These are phyloP conservation scores for Neuroterus valhalla DNA, from an alignment of 1,140 invertebrate genomes.

Conservation along the genomic window DNA sequence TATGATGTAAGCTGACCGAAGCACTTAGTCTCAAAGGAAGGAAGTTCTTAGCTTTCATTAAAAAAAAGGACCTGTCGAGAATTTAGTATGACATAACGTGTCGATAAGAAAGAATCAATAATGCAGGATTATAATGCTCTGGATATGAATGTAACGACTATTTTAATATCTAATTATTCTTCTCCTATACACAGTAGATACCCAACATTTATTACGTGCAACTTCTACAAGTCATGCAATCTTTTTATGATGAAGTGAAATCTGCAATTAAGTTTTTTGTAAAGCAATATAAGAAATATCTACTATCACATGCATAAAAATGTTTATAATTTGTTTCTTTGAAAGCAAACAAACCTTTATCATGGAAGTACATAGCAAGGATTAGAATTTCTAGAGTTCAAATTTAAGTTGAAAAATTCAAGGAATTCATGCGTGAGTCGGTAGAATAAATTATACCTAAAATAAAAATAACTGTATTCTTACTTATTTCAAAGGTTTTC, in stretches of 20 bases:
- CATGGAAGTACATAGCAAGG: not conserved
- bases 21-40: conserved; percentile 28
- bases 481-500: conserved; percentile 85
- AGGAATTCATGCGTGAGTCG: too few relatives aligned
- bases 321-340: conserved; percentile 14
- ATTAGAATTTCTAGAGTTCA: not conserved
- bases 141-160: not conserved
- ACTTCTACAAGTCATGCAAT: too few relatives aligned
- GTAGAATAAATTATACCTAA: conserved; percentile 9
- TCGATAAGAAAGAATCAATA: not conserved
- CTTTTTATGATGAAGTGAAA: too few relatives aligned
- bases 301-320: not conserved
- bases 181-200: too few relatives aligned
- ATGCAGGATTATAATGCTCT: not conserved
- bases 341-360: conserved; percentile 3
- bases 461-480: conserved; percentile 57
- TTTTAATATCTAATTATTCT: conserved; percentile 6
- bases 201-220: too few relatives aligned
- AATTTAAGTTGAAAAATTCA: too few relatives aligned
- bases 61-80: conserved; percentile 11
- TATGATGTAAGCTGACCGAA: too few relatives aligned
- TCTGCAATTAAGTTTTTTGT: too few relatives aligned
- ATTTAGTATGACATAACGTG: conserved; percentile 34
- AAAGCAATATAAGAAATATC: conserved; percentile 26
- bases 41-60: conserved; percentile 14